A percentile compares a stretch with the other conserved stretches of the same genome.
phyloP scores from a whole-genome alignment of 2,113 vertebrate species.

The Tautogolabrus adspersus region DNA sequence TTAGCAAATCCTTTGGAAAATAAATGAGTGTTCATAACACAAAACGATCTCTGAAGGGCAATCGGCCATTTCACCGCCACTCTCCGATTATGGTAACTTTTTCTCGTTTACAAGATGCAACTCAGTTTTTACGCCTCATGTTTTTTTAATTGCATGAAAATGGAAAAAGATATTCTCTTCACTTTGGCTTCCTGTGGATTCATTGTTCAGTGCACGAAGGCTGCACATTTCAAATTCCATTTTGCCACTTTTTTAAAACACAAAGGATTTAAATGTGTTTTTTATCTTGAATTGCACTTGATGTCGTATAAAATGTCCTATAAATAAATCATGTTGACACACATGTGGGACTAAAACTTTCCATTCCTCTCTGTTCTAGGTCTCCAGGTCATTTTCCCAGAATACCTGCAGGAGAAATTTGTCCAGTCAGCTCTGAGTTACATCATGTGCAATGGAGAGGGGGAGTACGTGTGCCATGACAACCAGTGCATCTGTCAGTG shows the following conservation, averaged over 20 bases:
- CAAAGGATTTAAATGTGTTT: not conserved
- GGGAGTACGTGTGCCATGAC: constrained; percentile 93
- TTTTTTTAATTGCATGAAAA: not conserved
- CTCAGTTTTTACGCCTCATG: not conserved
- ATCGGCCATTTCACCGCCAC: constrained; percentile 25
- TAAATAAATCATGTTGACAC: not conserved
- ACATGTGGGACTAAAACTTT: not conserved
- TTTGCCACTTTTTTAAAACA: not conserved
- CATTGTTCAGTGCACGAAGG: not conserved
- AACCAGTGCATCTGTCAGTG: constrained; percentile 96
- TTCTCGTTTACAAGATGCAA: not conserved
- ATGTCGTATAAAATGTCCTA: not conserved
- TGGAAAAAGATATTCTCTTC: not conserved
- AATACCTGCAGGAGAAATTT: constrained; percentile 99
- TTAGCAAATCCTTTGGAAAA: constrained; percentile 45
- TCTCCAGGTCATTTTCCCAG: constrained; percentile 98
- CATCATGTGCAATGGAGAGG: constrained; percentile 99
- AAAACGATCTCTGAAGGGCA: constrained; percentile 35
- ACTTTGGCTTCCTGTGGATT: not conserved
- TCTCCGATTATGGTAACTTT: not conserved
- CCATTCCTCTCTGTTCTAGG: constrained; percentile 81
- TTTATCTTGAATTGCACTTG: not conserved
- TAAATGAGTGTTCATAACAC: constrained; percentile 40
- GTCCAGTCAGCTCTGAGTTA: constrained; percentile 99
- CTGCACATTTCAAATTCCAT: not conserved